phyloP scores from a whole-genome alignment of 2,888 invertebrate species.

The Acholoe squamosa region DNA sequence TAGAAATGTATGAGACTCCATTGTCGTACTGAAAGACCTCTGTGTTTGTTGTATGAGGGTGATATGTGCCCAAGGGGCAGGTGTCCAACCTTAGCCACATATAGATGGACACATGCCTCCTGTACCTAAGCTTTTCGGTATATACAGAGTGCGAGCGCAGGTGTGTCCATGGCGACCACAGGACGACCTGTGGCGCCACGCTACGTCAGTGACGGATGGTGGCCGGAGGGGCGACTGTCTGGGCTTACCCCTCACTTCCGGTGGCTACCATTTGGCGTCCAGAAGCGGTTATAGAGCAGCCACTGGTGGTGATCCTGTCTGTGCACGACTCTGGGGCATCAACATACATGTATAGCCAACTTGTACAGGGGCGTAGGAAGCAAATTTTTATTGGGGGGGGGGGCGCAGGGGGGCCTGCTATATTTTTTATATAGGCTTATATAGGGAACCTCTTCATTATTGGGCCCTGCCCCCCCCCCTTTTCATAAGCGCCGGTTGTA shows the following conservation, averaged over 20 bases:
- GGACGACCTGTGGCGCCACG: conserved; percentile 21
- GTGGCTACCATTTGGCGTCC: neutral
- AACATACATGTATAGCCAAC: too few relatives aligned
- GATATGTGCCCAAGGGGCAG: neutral
- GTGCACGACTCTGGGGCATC: too few relatives aligned
- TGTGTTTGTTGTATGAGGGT: too few relatives aligned
- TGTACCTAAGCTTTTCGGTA: neutral
- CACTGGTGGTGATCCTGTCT: conserved; percentile 3
- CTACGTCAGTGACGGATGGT: conserved; percentile 2
- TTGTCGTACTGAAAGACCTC: too few relatives aligned
- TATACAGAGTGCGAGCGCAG: neutral
- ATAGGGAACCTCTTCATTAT: too few relatives aligned
- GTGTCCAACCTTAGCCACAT: neutral
- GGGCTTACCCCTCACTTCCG: conserved; percentile 44
- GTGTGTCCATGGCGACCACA: conserved; percentile 30
- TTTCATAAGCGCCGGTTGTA: too few relatives aligned
- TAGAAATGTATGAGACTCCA: too few relatives aligned
- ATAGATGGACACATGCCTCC: neutral
- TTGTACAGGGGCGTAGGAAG: too few relatives aligned
- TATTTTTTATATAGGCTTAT: too few relatives aligned
- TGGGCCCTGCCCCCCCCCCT: too few relatives aligned
- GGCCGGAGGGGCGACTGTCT: conserved; percentile 33
- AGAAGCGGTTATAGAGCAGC: neutral
- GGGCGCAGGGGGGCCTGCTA: too few relatives aligned
- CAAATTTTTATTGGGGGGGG: too few relatives aligned